These are phyloP conservation scores for Sebastes miniatus DNA, from an alignment of 2,797 vertebrate species.

Conservation along the genomic window DNA sequence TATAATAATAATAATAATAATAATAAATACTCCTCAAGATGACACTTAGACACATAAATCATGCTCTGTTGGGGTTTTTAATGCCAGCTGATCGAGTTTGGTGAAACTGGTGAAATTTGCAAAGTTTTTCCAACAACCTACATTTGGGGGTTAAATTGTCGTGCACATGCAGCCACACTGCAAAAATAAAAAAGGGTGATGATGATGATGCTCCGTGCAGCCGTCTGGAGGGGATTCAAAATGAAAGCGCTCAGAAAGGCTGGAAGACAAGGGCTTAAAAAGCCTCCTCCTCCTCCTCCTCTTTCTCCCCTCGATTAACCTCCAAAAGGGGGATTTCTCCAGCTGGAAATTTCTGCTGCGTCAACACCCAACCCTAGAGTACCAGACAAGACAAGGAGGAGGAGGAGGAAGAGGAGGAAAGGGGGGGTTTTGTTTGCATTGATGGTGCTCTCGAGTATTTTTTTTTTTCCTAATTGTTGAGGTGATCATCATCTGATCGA, in stretches of 20 bases:
- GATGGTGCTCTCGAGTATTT: slow-evolving; percentile 37
- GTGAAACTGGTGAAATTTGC: slow-evolving; percentile 28
- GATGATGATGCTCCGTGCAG: slow-evolving; percentile 61
- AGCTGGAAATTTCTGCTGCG: slow-evolving; percentile 95
- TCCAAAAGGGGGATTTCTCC: slow-evolving; percentile 90
- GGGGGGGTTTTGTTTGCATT: slow-evolving; percentile 49
- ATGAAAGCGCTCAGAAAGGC: slow-evolving; percentile 60
- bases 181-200: slow-evolving; percentile 12
- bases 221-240: slow-evolving; percentile 67
- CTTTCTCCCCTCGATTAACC: slow-evolving; percentile 81
- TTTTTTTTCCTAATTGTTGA: slow-evolving; percentile 13
- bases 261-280: slow-evolving; percentile 77
- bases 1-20: not conserved
- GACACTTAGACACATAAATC: not conserved
- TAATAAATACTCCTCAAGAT: not conserved
- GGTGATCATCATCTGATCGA: slow-evolving; percentile 61
- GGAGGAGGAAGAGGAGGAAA: not conserved
- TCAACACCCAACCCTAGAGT: slow-evolving; percentile 88
- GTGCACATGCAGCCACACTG: slow-evolving; percentile 37
- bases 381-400: slow-evolving; percentile 65
- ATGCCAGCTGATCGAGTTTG: slow-evolving; percentile 29
- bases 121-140: slow-evolving; percentile 64
- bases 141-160: not conserved
- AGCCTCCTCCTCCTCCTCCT: slow-evolving; percentile 65
- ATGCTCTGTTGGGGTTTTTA: not conserved